Conservation (phyloP, 2,888 invertebrate genomes). For the Hedychridium roseum region DNA sequence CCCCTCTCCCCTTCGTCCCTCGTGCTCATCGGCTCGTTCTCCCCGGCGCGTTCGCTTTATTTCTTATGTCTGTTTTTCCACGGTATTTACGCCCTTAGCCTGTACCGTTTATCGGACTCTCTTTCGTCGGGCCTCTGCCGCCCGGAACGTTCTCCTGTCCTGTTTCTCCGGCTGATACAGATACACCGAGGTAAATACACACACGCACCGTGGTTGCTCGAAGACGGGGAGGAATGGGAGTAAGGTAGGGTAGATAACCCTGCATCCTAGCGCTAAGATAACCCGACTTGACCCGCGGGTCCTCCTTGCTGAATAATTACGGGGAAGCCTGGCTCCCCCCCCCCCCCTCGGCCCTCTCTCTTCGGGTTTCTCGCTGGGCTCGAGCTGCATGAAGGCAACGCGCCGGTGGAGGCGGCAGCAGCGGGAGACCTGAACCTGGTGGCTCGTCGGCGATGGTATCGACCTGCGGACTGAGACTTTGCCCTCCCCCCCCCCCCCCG, state of each 20-base stretch:
- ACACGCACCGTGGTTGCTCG: conserved; percentile 12
- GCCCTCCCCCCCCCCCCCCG: conserved; percentile 31
- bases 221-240: conserved; percentile 41
- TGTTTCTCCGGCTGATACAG: conserved; percentile 16
- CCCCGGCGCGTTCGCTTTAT: too few relatives aligned
- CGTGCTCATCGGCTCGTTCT: background rate
- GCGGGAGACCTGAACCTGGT: conserved; percentile 59
- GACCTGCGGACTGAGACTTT: conserved; percentile 57
- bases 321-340: conserved; percentile 48
- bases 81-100: too few relatives aligned
- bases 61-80: too few relatives aligned
- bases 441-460: conserved; percentile 59
- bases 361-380: conserved; percentile 17
- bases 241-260: conserved; percentile 59
- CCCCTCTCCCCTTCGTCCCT: conserved; percentile 17
- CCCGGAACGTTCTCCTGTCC: background rate
- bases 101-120: too few relatives aligned
- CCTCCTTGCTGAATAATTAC: conserved; percentile 61
- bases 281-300: conserved; percentile 47
- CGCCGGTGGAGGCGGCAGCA: conserved; percentile 28
- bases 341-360: conserved; percentile 19
- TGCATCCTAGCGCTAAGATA: conserved; percentile 56
- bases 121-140: background rate
- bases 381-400: conserved; percentile 35
- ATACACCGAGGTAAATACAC: too few relatives aligned